Evolutionary conservation across 2,113 vertebrate genomes (phyloP).

Genomic region (Cavia porcellus): DNA sequence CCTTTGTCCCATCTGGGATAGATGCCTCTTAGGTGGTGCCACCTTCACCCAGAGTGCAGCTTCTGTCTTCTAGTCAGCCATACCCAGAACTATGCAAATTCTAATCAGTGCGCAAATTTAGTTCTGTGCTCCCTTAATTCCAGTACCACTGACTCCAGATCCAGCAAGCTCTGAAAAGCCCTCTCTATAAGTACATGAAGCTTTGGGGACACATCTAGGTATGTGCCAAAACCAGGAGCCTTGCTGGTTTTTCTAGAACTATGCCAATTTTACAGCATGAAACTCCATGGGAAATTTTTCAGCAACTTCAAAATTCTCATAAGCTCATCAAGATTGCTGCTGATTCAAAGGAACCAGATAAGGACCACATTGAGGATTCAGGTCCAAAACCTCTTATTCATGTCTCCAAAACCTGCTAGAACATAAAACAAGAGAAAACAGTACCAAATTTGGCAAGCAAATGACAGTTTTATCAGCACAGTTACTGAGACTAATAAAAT

Average conservation of each 20-base stretch:
- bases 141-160: not conserved
- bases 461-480: not conserved
- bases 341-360: not conserved
- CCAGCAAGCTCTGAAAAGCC: not conserved
- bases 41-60: not conserved
- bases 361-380: not conserved
- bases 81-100: not conserved
- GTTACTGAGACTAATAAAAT: not conserved
- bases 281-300: not conserved
- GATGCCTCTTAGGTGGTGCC: not conserved
- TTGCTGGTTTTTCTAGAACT: slow-evolving; percentile 9
- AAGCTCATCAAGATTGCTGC: not conserved
- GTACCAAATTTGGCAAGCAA: not conserved
- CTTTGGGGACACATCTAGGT: not conserved
- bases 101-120: not conserved
- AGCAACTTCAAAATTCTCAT: not conserved
- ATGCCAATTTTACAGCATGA: not conserved
- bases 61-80: not conserved
- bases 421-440: not conserved
- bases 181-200: not conserved
- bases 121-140: not conserved
- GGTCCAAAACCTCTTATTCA: not conserved
- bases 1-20: not conserved
- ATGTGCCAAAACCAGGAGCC: not conserved
- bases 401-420: not conserved